Base-by-base conservation (phyloP, 2,888 invertebrate genomes). In the Creontiades dilutus region DNA sequence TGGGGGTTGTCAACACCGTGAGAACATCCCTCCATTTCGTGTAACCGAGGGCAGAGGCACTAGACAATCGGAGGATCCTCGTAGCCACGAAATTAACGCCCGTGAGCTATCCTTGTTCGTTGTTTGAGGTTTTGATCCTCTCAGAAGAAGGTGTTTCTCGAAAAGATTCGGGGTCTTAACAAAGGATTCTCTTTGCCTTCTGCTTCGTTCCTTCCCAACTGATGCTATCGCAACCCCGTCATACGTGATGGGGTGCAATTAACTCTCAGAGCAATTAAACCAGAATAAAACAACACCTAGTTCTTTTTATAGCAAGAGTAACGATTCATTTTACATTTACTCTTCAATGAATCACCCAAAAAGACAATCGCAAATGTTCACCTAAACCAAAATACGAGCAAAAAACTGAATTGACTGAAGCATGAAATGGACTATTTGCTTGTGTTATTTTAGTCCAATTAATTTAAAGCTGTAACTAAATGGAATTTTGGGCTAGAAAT, bases 1-100 rank as follows among this genome's bases (percentile, higher is more conserved):
- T 86, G 86, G 61, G 68, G 68, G 86, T 86, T 86, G 86, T 86
- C 86, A 86, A 86, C 86, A 86, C 68, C 86, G 86, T 86, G 86
- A 86, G 86, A 86, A 86, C 82, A 82, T 47, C 78, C 78, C 68
- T 68, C 23, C 23, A 23, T 23, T 23, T 23, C 23, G 68, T 68
- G 68, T 68, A 68, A 68, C 68, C 68, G 68, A 68, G 68, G 68
- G 68, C 61, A 61, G 61, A 61, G 61, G 61, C 68, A 68, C 68
- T 46, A 47, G 47, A 78, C 78, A 78, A 78, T 78, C 46, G 47
- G 78, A 46, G 47, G 19, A 37, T 37, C 37, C 37, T n/a, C n/a
- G n/a, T n/a, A n/a, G 37, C 76, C 23, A 78, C 78, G 46, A 78
- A 78, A 78, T 78, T 78, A 78, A 78, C 78, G 78, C 78, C 46